phyloP scores from a whole-genome alignment of 1,140 invertebrate species.

The Tetramorium parvispinum region DNA sequence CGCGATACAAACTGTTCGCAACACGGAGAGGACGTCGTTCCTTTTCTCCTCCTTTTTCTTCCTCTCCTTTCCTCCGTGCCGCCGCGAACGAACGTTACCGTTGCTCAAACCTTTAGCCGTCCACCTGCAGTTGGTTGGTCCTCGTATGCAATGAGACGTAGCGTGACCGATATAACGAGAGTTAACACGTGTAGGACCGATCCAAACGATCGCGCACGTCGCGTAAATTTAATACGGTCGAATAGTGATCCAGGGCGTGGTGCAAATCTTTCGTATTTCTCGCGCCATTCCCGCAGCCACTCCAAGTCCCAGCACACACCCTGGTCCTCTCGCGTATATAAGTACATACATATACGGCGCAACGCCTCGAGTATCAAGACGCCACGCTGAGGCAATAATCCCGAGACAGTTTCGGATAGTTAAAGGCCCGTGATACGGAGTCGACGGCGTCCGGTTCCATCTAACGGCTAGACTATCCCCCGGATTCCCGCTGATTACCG shows the following conservation, averaged over 20 bases:
- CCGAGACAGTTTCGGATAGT: constrained; percentile 23
- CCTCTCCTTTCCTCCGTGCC: background rate
- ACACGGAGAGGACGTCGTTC: background rate
- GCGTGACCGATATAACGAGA: background rate
- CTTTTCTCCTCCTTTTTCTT: background rate
- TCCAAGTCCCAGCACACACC: background rate
- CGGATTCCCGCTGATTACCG: constrained; percentile 21
- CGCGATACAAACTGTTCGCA: background rate
- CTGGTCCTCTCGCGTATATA: background rate
- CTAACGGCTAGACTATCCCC: constrained; percentile 21
- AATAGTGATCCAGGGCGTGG: background rate
- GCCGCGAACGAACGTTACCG: background rate
- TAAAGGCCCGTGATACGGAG: constrained; percentile 46
- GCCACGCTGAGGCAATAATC: constrained; percentile 29
- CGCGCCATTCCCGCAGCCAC: background rate
- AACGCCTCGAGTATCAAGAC: background rate
- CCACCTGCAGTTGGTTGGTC: constrained; percentile 11
- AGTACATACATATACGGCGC: background rate
- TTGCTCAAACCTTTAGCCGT: constrained; percentile 27
- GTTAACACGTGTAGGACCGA: background rate
- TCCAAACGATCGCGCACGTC: background rate
- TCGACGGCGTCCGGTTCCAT: background rate
- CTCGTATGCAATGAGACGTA: background rate
- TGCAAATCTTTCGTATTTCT: background rate
- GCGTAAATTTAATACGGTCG: background rate